These are phyloP conservation scores for Micropterix aruncella DNA, from an alignment of 2,888 invertebrate genomes.

Conservation along the genomic window DNA sequence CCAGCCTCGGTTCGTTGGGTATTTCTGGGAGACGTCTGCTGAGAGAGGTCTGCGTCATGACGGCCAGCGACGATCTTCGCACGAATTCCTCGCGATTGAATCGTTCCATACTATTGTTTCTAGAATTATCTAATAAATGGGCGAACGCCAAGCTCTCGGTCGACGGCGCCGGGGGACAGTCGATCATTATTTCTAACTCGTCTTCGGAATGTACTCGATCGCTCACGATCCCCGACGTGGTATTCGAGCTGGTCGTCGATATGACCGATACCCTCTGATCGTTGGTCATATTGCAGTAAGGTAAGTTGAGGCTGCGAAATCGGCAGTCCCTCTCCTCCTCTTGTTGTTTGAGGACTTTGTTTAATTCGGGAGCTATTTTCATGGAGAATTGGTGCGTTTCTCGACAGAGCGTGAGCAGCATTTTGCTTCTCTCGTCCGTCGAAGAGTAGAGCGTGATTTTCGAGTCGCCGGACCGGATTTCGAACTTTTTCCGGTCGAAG, in stretches of 20 bases:
- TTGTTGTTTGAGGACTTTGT: constrained; percentile 69
- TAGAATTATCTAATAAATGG: constrained; percentile 54
- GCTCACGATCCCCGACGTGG: constrained; percentile 92
- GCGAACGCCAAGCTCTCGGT: constrained; percentile 73
- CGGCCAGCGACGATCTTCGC: constrained; percentile 12
- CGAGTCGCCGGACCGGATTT: constrained; percentile 81
- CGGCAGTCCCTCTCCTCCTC: constrained; percentile 46
- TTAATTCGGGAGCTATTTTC: constrained; percentile 75
- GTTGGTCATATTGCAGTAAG: constrained; percentile 47
- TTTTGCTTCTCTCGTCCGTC: constrained; percentile 88
- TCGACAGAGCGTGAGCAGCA: constrained; percentile 73
- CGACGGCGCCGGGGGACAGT: constrained; percentile 71
- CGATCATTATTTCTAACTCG: constrained; percentile 80
- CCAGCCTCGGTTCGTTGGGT: constrained; percentile 11
- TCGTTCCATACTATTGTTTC: constrained; percentile 27
- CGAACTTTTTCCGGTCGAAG: constrained; percentile 96
- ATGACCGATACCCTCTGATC: constrained; percentile 83
- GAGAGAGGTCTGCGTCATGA: constrained; percentile 26
- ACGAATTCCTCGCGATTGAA: constrained; percentile 19
- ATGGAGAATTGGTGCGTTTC: constrained; percentile 93
- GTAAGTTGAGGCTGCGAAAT: constrained; percentile 40
- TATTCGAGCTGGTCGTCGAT: constrained; percentile 90
- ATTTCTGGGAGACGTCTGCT: constrained; percentile 19
- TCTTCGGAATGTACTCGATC: constrained; percentile 91
- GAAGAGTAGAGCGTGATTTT: constrained; percentile 82